A percentile compares a stretch with the other conserved stretches of the same genome.
phyloP scores from a whole-genome alignment of 2,888 invertebrate species.

The Hypomecis punctinalis region DNA sequence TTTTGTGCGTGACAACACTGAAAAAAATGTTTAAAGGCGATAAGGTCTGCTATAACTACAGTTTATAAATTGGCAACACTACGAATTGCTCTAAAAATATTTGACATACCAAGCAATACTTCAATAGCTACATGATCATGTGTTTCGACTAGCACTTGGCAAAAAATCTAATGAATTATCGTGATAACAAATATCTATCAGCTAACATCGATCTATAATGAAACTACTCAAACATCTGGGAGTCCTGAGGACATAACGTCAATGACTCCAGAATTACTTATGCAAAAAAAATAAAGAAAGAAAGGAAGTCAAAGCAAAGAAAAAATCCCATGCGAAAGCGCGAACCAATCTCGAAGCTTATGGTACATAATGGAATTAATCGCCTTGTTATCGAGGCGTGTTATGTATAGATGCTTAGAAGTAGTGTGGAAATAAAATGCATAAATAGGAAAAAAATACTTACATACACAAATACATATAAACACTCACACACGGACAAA shows the following conservation, averaged over 20 bases:
- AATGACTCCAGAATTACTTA: constrained; percentile 64
- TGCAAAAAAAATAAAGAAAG: constrained; percentile 29
- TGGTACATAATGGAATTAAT: constrained; percentile 40
- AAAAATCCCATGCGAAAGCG: constrained; percentile 52
- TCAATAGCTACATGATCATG: constrained; percentile 16
- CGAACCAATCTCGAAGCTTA: constrained; percentile 39
- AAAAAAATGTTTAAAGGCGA: too few species aligned
- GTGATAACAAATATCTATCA: constrained; percentile 16
- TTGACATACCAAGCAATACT: not conserved
- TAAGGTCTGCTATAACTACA: not conserved
- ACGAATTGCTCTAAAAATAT: not conserved
- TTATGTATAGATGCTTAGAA: constrained; percentile 25
- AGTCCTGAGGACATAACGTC: constrained; percentile 79
- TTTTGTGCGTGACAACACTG: too few species aligned
- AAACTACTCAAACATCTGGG: constrained; percentile 52
- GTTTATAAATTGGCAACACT: not conserved
- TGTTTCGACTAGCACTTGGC: not conserved
- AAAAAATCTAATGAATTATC: constrained; percentile 20
- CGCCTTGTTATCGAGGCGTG: constrained; percentile 42
- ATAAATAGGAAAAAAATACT: constrained; percentile 35
- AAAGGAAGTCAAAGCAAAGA: constrained; percentile 11
- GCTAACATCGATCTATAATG: constrained; percentile 1
- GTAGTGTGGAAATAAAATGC: constrained; percentile 22
- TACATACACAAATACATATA: constrained; percentile 25
- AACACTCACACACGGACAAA: constrained; percentile 42